These are phyloP conservation scores for Lagenorhynchus albirostris DNA, from an alignment of 2,113 vertebrate genomes.

Conservation along the genomic window DNA sequence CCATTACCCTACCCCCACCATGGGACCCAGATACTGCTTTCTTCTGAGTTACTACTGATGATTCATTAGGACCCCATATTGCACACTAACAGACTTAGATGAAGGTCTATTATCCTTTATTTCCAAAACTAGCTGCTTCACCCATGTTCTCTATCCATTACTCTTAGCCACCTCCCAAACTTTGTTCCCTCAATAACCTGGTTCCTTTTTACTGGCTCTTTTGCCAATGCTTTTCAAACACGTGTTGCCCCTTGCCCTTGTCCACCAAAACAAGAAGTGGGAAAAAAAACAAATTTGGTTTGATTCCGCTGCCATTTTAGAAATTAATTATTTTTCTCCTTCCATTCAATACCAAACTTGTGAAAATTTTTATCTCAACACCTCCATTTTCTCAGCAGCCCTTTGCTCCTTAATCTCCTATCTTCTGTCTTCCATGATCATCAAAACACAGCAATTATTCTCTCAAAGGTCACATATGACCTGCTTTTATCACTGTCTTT, in stretches of 20 bases:
- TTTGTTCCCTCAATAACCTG: background rate
- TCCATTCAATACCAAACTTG: background rate
- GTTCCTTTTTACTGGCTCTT: background rate
- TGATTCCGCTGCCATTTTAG: background rate
- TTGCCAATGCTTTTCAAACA: background rate
- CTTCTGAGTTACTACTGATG: background rate
- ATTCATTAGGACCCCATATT: background rate
- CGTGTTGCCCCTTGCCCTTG: too few species aligned
- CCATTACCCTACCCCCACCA: background rate
- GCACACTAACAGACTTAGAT: background rate
- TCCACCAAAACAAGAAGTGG: rapidly evolving
- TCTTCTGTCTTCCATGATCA: background rate
- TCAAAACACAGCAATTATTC: too few species aligned
- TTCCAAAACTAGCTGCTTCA: background rate
- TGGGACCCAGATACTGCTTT: background rate
- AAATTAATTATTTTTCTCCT: constrained; percentile 10
- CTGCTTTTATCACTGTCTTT: too few species aligned
- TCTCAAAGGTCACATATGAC: too few species aligned
- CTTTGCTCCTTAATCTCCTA: background rate
- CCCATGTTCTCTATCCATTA: background rate
- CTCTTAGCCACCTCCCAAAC: background rate
- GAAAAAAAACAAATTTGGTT: background rate
- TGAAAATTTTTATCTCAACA: background rate
- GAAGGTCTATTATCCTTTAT: background rate
- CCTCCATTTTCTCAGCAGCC: constrained; percentile 33